Percentiles rank a stretch among this genome's conserved stretches.
phyloP scores from a whole-genome alignment of 2,113 vertebrate species.

The Rousettus leschenaultii region DNA sequence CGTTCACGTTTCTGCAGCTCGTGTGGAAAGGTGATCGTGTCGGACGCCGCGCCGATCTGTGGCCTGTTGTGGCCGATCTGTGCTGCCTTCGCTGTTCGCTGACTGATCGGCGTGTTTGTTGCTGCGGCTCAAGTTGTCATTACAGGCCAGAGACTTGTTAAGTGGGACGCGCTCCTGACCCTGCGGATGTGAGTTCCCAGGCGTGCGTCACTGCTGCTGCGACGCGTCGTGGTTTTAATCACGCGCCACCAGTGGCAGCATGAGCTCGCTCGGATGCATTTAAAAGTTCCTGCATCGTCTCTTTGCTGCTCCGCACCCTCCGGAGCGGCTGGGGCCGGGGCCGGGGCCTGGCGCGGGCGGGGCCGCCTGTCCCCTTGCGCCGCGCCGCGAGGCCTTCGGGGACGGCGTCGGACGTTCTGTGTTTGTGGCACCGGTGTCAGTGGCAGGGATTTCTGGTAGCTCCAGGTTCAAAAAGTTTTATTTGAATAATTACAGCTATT shows the following conservation, averaged over 20 bases:
- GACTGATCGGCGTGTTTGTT: rapidly evolving
- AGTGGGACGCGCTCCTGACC: background rate
- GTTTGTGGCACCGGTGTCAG: background rate
- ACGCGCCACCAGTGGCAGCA: rapidly evolving
- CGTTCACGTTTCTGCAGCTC: background rate
- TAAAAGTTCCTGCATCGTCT: background rate
- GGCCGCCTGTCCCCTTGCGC: rapidly evolving
- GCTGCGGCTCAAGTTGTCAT: rapidly evolving
- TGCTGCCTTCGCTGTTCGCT: rapidly evolving
- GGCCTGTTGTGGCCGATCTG: background rate
- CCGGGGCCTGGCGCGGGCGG: background rate
- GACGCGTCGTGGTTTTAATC: rapidly evolving
- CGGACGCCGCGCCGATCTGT: rapidly evolving
- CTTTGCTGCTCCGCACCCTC: background rate
- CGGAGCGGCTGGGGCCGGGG: too few relatives aligned
- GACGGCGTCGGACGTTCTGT: too few relatives aligned
- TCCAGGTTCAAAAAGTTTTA: background rate
- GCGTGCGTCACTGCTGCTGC: rapidly evolving
- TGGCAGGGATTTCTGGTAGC: background rate
- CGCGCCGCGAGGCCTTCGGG: rapidly evolving
- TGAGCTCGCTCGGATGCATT: rapidly evolving
- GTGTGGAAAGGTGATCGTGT: background rate
- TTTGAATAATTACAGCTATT: background rate
- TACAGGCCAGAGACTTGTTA: too few relatives aligned
- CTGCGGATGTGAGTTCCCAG: rapidly evolving